These are phyloP conservation scores for Caenorhabditis tropicalis DNA, from an alignment of 1,140 invertebrate species.

Conservation along the genomic window DNA sequence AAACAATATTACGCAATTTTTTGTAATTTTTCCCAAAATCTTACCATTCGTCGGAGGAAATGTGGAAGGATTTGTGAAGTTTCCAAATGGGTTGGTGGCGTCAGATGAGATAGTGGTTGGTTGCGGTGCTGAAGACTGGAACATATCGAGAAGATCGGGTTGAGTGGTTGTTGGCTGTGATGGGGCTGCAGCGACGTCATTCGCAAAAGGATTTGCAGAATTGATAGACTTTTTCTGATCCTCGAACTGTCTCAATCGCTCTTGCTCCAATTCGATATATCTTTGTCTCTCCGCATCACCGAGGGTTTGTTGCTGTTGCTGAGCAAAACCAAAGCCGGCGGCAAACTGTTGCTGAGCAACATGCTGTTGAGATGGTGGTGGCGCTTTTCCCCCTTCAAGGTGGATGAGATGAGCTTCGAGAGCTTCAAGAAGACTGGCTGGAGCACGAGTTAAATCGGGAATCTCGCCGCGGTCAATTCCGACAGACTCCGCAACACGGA, in stretches of 20 bases:
- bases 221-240: constrained; percentile 59
- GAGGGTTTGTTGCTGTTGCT: constrained; percentile 45
- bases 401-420: constrained; percentile 92
- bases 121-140: background rate
- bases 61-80: background rate
- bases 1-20: too few relatives aligned
- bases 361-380: constrained; percentile 56
- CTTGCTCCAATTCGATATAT: constrained; percentile 71
- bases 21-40: too few relatives aligned
- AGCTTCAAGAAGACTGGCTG: constrained; percentile 94
- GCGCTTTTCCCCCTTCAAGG: constrained; percentile 77
- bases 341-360: background rate
- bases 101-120: background rate
- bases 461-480: constrained; percentile 99
- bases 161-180: background rate
- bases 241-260: constrained; percentile 68
- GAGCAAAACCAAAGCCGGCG: constrained; percentile 45
- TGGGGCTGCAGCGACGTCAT: constrained; percentile 14
- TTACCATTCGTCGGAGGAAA: background rate
- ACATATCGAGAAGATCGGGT: constrained; percentile 31
- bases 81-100: background rate
- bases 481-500: constrained; percentile 96
- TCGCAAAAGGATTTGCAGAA: constrained; percentile 42
- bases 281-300: constrained; percentile 66
- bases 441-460: constrained; percentile 96